These are phyloP conservation scores for Nasonia giraulti DNA, from an alignment of 1,140 invertebrate genomes.

Conservation along the genomic window DNA sequence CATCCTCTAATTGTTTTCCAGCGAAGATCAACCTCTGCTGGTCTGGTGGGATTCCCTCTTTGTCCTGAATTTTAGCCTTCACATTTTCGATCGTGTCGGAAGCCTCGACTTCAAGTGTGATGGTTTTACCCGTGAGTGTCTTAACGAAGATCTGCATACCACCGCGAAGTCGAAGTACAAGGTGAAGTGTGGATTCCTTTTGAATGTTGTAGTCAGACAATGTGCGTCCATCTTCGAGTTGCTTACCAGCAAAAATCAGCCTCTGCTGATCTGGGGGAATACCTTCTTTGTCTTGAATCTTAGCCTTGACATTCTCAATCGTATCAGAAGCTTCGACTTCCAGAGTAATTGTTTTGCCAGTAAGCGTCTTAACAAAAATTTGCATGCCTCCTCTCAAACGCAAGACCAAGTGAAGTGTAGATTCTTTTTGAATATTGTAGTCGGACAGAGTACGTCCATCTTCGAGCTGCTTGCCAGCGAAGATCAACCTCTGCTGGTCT, in stretches of 20 bases:
- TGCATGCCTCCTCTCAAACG: constrained; percentile 82
- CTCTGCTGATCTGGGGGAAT: constrained; percentile 80
- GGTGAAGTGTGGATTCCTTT: constrained; percentile 78
- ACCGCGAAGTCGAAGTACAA: constrained; percentile 82
- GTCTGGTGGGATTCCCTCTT: constrained; percentile 82
- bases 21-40: constrained; percentile 84
- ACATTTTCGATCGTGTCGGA: constrained; percentile 86
- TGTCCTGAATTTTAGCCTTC: constrained; percentile 84
- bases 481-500: constrained; percentile 80
- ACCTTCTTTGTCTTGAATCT: constrained; percentile 82
- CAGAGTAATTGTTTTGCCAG: constrained; percentile 83
- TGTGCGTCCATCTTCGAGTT: constrained; percentile 84
- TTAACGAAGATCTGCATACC: constrained; percentile 83
- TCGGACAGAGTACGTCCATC: constrained; percentile 84
- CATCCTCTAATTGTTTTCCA: constrained; percentile 88
- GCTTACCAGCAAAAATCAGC: constrained; percentile 82
- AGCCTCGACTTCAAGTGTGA: constrained; percentile 82
- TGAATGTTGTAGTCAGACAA: constrained; percentile 83
- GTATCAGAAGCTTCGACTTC: constrained; percentile 83
- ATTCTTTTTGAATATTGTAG: constrained; percentile 84
- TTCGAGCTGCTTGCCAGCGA: constrained; percentile 83
- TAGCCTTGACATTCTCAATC: constrained; percentile 83
- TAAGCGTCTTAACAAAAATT: constrained; percentile 82
- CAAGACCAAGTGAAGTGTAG: constrained; percentile 85
- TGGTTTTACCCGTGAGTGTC: constrained; percentile 82